A percentile compares a stretch with the other conserved stretches of the same genome.
Conservation (phyloP, 2,888 invertebrate species). For the Cepaea hortensis region DNA sequence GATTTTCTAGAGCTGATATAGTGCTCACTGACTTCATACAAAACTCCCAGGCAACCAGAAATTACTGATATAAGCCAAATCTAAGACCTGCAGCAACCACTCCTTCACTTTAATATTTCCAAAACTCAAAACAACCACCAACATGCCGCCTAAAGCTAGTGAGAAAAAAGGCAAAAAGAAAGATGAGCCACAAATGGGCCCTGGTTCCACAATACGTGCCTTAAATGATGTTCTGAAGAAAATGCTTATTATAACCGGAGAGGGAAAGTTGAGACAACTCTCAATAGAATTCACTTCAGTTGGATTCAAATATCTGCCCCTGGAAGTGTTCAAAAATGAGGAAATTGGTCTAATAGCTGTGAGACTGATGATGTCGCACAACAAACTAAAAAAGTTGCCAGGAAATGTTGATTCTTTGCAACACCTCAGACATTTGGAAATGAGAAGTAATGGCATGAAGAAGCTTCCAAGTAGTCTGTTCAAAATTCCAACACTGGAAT, state of each 20-base stretch:
- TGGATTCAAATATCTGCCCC: slow-evolving; percentile 62
- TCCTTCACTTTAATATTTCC: not conserved
- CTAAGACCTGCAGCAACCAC: not conserved
- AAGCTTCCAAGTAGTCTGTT: slow-evolving; percentile 64
- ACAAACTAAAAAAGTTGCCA: slow-evolving; percentile 73
- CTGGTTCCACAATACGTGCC: slow-evolving; percentile 73
- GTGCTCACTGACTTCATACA: too few relatives aligned
- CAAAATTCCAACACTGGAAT: slow-evolving; percentile 59
- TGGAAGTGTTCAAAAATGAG: slow-evolving; percentile 72
- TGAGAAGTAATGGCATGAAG: slow-evolving; percentile 66
- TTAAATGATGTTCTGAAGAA: slow-evolving; percentile 65
- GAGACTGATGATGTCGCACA: slow-evolving; percentile 68
- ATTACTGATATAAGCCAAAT: not conserved
- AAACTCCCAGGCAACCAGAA: not conserved
- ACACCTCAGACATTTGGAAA: slow-evolving; percentile 60
- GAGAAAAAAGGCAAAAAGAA: not conserved
- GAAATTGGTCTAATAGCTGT: slow-evolving; percentile 63
- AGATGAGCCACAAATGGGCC: slow-evolving; percentile 59
- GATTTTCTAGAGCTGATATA: too few relatives aligned
- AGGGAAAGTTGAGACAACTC: slow-evolving; percentile 53
- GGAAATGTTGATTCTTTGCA: slow-evolving; percentile 66
- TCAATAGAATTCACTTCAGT: slow-evolving; percentile 63
- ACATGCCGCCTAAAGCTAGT: slow-evolving; percentile 24
- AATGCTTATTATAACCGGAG: slow-evolving; percentile 62
- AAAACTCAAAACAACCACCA: not conserved